Conservation (phyloP, 2,113 vertebrate species). For the Dromiciops gliroides region DNA sequence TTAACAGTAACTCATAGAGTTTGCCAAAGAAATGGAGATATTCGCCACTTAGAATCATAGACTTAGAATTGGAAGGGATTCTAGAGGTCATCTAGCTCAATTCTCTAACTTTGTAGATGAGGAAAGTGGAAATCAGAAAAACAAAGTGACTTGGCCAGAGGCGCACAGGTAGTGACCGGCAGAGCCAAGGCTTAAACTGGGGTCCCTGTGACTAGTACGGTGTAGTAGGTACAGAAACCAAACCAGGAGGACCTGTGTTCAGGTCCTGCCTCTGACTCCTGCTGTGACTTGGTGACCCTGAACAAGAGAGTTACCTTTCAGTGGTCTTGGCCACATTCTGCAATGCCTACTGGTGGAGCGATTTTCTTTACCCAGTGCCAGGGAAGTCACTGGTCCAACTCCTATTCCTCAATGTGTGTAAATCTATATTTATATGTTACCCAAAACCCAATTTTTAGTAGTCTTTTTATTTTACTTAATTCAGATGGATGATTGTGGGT, state of each 20-base stretch:
- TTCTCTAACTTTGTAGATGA: no score
- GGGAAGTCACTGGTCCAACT: background rate
- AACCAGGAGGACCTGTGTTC: background rate
- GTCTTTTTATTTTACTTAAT: no score
- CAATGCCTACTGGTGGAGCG: background rate
- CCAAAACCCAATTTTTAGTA: no score
- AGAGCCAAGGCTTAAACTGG: background rate
- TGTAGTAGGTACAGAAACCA: background rate
- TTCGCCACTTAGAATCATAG: background rate
- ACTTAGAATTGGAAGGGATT: background rate
- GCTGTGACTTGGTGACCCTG: background rate
- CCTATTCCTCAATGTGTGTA: background rate
- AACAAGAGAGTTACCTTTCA: background rate
- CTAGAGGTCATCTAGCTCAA: no score
- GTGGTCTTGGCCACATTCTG: background rate
- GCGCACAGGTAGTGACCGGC: no score
- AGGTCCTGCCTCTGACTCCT: no score
- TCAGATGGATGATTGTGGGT: no score
- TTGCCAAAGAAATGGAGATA: background rate
- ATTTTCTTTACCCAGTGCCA: background rate
- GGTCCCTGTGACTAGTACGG: background rate
- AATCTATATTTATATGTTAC: background rate
- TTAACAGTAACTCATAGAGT: background rate
- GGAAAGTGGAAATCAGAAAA: no score
- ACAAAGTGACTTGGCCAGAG: background rate